Evolutionary conservation across 2,797 vertebrate genomes (phyloP), one percentile per base, ranked within the genome.

Genomic region (Halcyon chelicuti): DNA sequence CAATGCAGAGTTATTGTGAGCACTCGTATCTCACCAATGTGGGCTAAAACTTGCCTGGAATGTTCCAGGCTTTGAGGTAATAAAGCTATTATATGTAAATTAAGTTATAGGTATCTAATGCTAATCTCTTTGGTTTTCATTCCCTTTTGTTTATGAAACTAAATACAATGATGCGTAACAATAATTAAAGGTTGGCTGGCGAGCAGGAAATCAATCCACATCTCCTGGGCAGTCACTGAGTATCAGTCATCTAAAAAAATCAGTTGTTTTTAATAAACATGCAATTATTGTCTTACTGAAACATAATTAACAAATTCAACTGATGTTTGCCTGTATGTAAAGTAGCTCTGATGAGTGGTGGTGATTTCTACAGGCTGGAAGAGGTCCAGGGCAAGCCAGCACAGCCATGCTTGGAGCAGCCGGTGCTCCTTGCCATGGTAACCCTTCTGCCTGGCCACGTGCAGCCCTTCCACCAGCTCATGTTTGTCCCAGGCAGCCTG

Each of bases 71-170:
- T 88, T 82, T 67, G 54, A 82, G 62, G 19, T 92, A 85, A 94
- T 93, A 89, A 92, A 93, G 49, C 82, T 79, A 28, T 83, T 82
- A 40, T 12, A n/a, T 1, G 0, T 37, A 72, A 96, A 97, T 96
- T 90, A 47, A 90, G 39, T 96, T 90, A 94, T 6, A 81, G 63
- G 61, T 68, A 26, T 62, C 72, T 78, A 55, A 49, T 66, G 29
- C 79, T 88, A 54, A 29, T 94, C 55, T 92, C 55, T 57, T 68
- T 37, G 72, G 25, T 68, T 88, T 93, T 86, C 63, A 29, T 70
- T 39, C 17, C 33, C 62, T 88, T 87, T 74, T 91, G 66, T 85
- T 86, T 60, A 71, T 81, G 91, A 95, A 96, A 97, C 16, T 47
- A 87, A 77, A 95, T 72, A 91, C 17, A 5, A 2, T 3, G 33